Base-by-base conservation (phyloP, 2,797 vertebrate genomes). In the Apogon talboti region DNA sequence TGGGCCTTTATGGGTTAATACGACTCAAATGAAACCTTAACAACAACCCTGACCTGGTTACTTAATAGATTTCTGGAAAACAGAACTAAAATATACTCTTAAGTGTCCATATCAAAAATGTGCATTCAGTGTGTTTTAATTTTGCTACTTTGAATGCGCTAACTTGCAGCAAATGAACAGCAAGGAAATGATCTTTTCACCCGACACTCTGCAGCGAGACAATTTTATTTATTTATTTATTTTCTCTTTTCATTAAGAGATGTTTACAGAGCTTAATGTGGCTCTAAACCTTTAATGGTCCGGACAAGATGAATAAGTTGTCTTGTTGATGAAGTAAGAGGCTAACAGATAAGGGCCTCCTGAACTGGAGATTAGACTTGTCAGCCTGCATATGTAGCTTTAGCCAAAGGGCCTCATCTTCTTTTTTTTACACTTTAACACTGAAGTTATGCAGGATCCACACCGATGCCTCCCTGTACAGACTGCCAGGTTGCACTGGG, bases 381-480 rank as follows among this genome's bases (percentile, higher is more conserved):
- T 81, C 63, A 72, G 75, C 49, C 49, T 52, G 66, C 60, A 58
- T 81, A 74, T 78, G 70, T 62, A 61, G 53, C 24, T 60, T 82
- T 62, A 71, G 81, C 60, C 75, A 71, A 61, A 76, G 45, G 60
- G 71, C 73, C 64, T 76, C 67, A 56, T 81, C 65, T 55, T 79
- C 57, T n/a, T n/a, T n/a, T 71, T 80, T 82, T 78, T 60, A 77
- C 62, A 72, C 45, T 18, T 49, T 15, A 51, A 69, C 52, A 70
- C 19, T 65, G 53, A 82, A 71, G 38, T 56, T 13, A 54, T 55
- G 67, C 75, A 58, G 41, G 76, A 77, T 62, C 44, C 2, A 35
- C 38, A 51, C 59, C 54, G 49, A 47, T 66, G 58, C 54, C 42
- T 68, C 61, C 52, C 40, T 61, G 56, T 48, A 57, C 44, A 63